Conservation (phyloP, 2,888 invertebrate genomes). For the Melanophora roralis region DNA sequence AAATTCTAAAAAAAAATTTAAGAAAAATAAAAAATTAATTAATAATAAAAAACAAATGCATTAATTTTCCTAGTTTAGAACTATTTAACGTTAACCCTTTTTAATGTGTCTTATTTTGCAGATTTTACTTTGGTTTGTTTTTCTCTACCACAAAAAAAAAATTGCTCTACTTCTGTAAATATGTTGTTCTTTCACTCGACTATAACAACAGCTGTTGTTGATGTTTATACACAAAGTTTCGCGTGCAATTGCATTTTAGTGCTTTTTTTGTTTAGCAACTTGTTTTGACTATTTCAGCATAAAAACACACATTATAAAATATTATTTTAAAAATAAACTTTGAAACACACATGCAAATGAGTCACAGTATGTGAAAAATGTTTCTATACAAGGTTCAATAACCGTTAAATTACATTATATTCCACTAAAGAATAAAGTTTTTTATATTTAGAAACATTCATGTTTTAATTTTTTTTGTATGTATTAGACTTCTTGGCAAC, state of each 20-base stretch:
- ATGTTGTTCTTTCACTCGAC: conserved; percentile 1
- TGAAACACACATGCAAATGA: not conserved
- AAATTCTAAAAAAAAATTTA: too few species aligned
- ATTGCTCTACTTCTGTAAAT: conserved; percentile 35
- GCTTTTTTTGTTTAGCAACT: conserved; percentile 18
- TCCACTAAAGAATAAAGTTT: not conserved
- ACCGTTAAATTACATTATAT: conserved; percentile 52
- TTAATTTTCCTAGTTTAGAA: too few species aligned
- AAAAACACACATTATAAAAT: not conserved
- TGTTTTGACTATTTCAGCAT: not conserved
- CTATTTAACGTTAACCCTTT: too few species aligned
- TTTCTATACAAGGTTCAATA: conserved; percentile 48
- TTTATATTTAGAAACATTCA: conserved; percentile 32
- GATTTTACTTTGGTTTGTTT: too few species aligned
- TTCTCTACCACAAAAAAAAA: conserved; percentile 6
- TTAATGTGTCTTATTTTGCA: too few species aligned
- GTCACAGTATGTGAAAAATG: not conserved
- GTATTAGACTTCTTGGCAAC: not conserved
- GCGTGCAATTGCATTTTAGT: not conserved
- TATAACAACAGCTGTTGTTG: conserved; percentile 48
- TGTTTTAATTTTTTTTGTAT: too few species aligned
- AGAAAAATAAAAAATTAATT: too few species aligned
- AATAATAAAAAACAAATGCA: too few species aligned
- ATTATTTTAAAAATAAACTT: not conserved
- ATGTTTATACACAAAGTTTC: conserved; percentile 1